phyloP scores from a whole-genome alignment of 2,113 vertebrate species.

The Lasiurus borealis region DNA sequence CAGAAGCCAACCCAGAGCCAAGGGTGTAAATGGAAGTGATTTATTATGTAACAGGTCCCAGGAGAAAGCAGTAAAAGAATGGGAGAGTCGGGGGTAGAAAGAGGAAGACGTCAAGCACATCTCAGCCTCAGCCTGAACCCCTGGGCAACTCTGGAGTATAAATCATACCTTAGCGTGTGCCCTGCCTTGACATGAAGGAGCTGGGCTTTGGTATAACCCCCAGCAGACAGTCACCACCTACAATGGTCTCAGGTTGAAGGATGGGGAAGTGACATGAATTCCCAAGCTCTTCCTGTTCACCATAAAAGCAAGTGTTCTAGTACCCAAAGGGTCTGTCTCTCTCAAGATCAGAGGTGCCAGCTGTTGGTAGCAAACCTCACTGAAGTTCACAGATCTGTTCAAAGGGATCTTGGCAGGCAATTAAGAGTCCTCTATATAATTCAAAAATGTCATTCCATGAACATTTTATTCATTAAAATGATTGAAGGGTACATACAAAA shows the following conservation, averaged over 20 bases:
- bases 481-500: neutral
- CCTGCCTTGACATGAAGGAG: neutral
- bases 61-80: neutral
- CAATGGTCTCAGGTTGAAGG: neutral
- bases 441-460: neutral
- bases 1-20: constrained; percentile 50
- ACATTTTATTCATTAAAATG: neutral
- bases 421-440: neutral
- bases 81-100: neutral
- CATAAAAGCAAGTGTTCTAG: neutral
- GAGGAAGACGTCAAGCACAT: neutral
- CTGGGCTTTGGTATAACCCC: neutral
- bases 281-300: neutral
- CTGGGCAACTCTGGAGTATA: neutral
- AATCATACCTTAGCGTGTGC: neutral
- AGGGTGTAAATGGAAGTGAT: constrained; percentile 63
- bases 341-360: neutral
- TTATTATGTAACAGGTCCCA: constrained; percentile 35
- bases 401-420: neutral
- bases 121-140: neutral
- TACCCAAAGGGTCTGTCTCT: neutral
- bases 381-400: neutral
- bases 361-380: neutral
- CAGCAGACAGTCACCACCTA: neutral
- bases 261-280: neutral